Conservation (phyloP, 2,888 invertebrate genomes). For the Altica lythri region DNA sequence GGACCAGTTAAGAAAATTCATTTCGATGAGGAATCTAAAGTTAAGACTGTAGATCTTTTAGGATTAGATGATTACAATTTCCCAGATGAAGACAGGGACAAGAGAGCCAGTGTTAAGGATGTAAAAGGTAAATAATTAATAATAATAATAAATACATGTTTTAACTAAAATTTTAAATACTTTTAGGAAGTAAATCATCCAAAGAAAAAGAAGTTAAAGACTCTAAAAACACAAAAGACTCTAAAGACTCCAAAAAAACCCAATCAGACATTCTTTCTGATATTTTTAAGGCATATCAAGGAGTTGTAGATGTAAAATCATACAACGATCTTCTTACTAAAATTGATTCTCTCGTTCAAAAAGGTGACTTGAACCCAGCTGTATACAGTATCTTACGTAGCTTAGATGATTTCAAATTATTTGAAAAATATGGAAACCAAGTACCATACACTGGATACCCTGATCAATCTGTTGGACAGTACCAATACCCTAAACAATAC, state of each 20-base stretch:
- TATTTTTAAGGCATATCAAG: constrained; percentile 39
- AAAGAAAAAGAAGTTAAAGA: no score
- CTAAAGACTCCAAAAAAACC: constrained; percentile 3
- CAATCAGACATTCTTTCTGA: constrained; percentile 34
- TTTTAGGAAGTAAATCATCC: no score
- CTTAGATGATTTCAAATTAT: constrained; percentile 3
- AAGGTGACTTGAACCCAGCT: constrained; percentile 33
- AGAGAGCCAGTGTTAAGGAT: constrained; percentile 28
- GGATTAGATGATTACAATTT: background rate
- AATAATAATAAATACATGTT: no score
- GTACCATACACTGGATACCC: no score
- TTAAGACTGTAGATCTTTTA: constrained; percentile 17
- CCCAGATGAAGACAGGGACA: constrained; percentile 26
- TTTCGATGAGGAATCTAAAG: constrained; percentile 33
- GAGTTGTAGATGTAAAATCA: constrained; percentile 31
- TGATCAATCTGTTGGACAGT: no score
- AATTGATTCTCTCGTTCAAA: constrained; percentile 32
- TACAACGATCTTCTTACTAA: constrained; percentile 37
- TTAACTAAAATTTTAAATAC: no score
- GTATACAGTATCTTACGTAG: constrained; percentile 31
- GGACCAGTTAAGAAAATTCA: constrained; percentile 36
- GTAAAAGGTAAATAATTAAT: no score
- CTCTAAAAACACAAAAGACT: constrained; percentile 5
- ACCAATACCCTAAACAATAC: no score
- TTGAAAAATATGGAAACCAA: constrained; percentile 10